Conservation (phyloP, 2,113 vertebrate species). For the Bubalus kerabau region DNA sequence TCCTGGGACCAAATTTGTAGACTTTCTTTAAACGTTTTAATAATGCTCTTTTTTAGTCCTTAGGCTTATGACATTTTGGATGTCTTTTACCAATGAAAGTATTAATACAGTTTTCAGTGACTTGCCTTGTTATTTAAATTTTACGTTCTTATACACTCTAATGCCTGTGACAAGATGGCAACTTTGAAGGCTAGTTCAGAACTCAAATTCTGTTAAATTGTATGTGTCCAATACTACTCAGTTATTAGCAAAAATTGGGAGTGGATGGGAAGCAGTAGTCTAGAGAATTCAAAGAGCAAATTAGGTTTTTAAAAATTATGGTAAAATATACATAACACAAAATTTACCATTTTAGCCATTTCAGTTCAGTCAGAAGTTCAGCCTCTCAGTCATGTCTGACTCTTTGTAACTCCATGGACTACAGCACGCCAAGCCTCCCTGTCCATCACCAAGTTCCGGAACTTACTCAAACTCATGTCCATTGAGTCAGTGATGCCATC, state of each 20-base stretch:
- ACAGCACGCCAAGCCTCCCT: neutral
- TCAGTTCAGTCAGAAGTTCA: neutral
- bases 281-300: neutral
- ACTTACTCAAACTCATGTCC: neutral
- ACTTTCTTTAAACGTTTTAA: neutral
- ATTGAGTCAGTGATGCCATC: neutral
- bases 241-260: neutral
- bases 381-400: rapidly evolving
- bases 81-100: neutral
- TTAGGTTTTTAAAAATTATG: neutral
- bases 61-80: neutral
- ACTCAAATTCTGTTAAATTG: neutral
- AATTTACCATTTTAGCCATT: neutral
- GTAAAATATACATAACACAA: neutral
- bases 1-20: neutral
- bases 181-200: neutral
- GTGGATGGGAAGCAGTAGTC: neutral
- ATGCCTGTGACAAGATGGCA: neutral
- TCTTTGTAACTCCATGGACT: neutral
- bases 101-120: neutral
- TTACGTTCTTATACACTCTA: neutral
- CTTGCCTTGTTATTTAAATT: neutral
- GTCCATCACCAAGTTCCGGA: neutral
- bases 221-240: neutral
- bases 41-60: neutral